Base-by-base conservation (phyloP, 2,797 vertebrate genomes). In the Arnoldichthys spilopterus region DNA sequence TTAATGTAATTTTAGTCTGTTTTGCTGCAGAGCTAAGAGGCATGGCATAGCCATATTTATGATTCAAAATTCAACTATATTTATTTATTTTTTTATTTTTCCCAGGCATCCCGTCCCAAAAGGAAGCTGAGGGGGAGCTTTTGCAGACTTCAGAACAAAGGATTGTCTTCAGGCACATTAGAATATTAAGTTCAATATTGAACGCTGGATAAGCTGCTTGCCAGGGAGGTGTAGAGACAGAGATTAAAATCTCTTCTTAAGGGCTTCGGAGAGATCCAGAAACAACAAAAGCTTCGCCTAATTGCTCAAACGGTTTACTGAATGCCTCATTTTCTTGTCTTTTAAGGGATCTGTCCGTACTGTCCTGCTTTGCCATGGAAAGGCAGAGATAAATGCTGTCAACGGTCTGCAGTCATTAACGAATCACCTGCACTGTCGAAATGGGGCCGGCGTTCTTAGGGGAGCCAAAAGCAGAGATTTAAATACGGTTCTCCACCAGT, bases 181-280 rank as follows among this genome's bases (percentile, higher is more conserved):
- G 78, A 81, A 86, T 80, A 85, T 80, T 51, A 81, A 77, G 72
- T 83, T 79, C 81, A 78, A 82, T 83, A 76, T 61, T 79, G 83
- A 84, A 85, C 73, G 76, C 80, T 58, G 62, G 40, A 88, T 86
- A 76, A 83, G 61, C 63, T 77, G 80, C 75, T 79, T 83, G 82
- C 80, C 34, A 74, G 67, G 40, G 18, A 80, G 32, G 37, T 66
- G 64, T 22, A 58, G 30, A 63, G 59, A 81, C 64, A 56, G 76
- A 81, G 77, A 85, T 85, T 80, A 79, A 85, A 81, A 72, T 62
- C 15, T 43, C 49, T 18, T 72, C 24, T 72, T 61, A 49, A 73
- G 75, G 78, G 73, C 67, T 61, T 76, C 56, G 59, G 56, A 62
- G 63, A 37, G 74, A 83, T 68, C 45, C 56, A 76, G 32, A 78